These are phyloP conservation scores for Chrysotoxum bicinctum DNA, from an alignment of 2,888 invertebrate species.

Conservation along the genomic window DNA sequence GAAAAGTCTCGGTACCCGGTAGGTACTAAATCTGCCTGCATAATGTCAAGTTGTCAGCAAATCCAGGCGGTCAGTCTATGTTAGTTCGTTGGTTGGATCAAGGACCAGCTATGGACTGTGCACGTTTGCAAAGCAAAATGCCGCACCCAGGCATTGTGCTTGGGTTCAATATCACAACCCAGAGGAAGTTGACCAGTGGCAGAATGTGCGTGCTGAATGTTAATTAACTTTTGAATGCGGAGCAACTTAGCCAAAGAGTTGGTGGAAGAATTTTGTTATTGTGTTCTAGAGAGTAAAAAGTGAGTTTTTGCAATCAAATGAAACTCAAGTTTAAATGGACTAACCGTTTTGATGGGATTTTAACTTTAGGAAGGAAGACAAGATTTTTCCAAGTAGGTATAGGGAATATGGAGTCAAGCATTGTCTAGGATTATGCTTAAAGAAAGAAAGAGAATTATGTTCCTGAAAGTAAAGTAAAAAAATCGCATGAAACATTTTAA, in stretches of 20 bases:
- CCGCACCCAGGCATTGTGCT: neutral
- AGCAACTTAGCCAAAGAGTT: constrained; percentile 8
- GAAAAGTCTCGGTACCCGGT: constrained; percentile 30
- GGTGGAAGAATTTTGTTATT: neutral
- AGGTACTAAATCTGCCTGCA: constrained; percentile 47
- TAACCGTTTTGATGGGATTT: constrained; percentile 6
- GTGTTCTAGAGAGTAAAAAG: neutral
- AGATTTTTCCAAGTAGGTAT: neutral
- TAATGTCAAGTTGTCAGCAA: constrained; percentile 66
- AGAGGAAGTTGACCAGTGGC: constrained; percentile 42
- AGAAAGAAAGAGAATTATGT: neutral
- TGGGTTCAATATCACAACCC: constrained; percentile 43
- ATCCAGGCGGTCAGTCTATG: constrained; percentile 33
- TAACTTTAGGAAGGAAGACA: neutral
- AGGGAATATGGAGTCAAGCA: neutral
- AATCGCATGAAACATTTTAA: too few relatives aligned
- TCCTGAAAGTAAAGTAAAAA: neutral
- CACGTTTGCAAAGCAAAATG: neutral
- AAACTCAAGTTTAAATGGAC: constrained; percentile 8
- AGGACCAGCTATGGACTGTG: neutral
- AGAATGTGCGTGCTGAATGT: constrained; percentile 54
- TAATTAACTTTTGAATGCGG: constrained; percentile 51
- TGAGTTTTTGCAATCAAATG: constrained; percentile 10
- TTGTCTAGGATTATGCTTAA: neutral
- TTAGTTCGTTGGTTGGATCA: neutral